phyloP scores from a whole-genome alignment of 2,888 invertebrate genomes.

The Aelia acuminata region DNA sequence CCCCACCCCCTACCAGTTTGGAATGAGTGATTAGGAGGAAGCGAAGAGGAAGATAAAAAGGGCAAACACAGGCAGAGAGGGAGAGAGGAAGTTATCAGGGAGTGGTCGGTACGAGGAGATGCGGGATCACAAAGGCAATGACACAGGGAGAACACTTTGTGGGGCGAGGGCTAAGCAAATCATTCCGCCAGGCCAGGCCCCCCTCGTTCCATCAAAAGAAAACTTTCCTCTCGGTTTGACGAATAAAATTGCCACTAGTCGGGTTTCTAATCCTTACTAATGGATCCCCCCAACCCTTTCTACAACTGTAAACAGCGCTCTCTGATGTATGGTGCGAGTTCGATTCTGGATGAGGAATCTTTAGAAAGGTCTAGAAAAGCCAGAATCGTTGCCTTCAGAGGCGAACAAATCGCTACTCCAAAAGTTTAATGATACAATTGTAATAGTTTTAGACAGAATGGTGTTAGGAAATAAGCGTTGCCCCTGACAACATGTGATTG shows the following conservation, averaged over 20 bases:
- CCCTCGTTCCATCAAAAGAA: constrained; percentile 39
- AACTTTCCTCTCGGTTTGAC: constrained; percentile 60
- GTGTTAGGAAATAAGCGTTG: no score
- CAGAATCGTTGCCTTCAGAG: no score
- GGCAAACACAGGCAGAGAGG: neutral
- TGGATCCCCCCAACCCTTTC: constrained; percentile 16
- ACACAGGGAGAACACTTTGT: constrained; percentile 16
- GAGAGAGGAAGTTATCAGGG: no score
- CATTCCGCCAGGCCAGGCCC: constrained; percentile 14
- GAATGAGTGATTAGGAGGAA: constrained; percentile 33
- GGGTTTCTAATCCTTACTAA: constrained; percentile 50
- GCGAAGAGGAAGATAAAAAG: constrained; percentile 47
- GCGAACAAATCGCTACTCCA: no score
- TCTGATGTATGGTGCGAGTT: neutral
- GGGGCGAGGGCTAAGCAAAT: constrained; percentile 42
- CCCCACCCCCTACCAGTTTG: neutral
- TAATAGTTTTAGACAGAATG: no score
- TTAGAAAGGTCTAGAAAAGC: neutral
- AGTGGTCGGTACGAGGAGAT: neutral
- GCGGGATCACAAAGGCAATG: constrained; percentile 24
- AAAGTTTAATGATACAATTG: no score
- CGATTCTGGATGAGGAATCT: neutral
- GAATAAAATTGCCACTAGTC: constrained; percentile 57
- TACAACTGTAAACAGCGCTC: neutral
- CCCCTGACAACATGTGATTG: no score